These are phyloP conservation scores for Timandra comae DNA, from an alignment of 2,888 invertebrate genomes.

Conservation along the genomic window DNA sequence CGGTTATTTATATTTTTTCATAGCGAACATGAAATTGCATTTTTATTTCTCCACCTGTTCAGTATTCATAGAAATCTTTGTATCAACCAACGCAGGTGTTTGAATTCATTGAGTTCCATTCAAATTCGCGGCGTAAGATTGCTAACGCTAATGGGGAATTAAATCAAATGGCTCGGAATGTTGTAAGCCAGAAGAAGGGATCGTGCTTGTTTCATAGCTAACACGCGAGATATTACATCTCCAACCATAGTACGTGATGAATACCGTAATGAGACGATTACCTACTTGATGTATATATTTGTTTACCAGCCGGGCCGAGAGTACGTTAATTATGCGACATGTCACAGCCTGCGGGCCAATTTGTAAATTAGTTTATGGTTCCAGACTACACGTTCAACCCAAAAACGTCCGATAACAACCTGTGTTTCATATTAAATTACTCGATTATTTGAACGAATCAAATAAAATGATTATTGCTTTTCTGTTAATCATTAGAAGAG, in stretches of 20 bases:
- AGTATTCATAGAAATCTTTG: conserved; percentile 2
- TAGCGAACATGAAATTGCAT: conserved; percentile 4
- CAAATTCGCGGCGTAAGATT: conserved; percentile 2
- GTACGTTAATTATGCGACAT: neutral
- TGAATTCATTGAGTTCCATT: conserved; percentile 5
- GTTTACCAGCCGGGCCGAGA: no score
- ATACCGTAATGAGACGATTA: conserved; percentile 26
- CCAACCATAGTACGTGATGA: conserved; percentile 20
- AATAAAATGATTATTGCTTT: conserved; percentile 15
- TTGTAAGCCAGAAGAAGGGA: conserved; percentile 3
- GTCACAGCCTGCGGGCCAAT: neutral
- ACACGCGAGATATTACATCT: conserved; percentile 8
- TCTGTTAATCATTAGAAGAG: conserved; percentile 12
- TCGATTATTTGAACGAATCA: conserved; percentile 17
- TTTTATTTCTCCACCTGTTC: conserved; percentile 3
- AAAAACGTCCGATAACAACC: neutral
- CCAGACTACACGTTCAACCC: conserved; percentile 11
- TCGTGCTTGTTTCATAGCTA: neutral
- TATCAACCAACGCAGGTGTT: conserved; percentile 2
- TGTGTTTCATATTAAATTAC: conserved; percentile 1
- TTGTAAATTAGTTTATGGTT: conserved; percentile 1
- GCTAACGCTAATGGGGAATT: conserved; percentile 9
- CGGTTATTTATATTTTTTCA: neutral
- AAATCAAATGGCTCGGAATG: conserved; percentile 11
- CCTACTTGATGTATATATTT: neutral